Conservation (phyloP, 2,797 vertebrate genomes). For the Acrossocheilus fasciatus region DNA sequence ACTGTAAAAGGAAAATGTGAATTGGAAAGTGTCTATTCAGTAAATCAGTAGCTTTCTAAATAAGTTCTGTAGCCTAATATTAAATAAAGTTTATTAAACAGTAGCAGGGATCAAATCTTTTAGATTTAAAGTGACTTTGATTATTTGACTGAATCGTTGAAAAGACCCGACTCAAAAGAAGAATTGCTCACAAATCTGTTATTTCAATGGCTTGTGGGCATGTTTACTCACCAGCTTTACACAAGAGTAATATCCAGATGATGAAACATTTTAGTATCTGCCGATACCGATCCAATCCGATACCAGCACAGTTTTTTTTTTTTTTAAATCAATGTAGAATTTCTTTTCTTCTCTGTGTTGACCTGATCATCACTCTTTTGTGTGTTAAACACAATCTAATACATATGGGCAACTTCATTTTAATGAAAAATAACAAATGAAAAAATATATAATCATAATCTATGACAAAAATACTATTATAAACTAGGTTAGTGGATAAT, state of each 20-base stretch:
- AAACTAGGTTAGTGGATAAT: no score
- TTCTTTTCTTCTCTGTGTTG: no score
- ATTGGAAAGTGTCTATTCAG: conserved; percentile 23
- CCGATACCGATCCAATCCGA: no score
- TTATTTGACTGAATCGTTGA: background rate
- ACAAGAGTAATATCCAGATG: background rate
- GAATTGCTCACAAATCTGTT: background rate
- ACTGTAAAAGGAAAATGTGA: conserved; percentile 26
- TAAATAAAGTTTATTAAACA: conserved; percentile 70
- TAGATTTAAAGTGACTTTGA: background rate
- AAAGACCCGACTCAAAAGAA: background rate
- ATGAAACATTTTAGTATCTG: background rate
- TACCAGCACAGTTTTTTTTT: no score
- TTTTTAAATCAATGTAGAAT: no score
- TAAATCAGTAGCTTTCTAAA: conserved; percentile 59
- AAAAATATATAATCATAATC: no score
- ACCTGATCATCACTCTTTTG: no score
- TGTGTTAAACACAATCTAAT: no score
- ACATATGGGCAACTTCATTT: no score
- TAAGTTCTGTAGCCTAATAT: conserved; percentile 46
- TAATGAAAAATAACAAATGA: no score
- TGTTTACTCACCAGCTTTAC: background rate
- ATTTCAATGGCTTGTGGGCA: background rate
- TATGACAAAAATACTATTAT: no score
- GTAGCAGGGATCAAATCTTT: background rate